Evolutionary conservation across 2,113 vertebrate species (phyloP).

Genomic region (Lagopus leucura): DNA sequence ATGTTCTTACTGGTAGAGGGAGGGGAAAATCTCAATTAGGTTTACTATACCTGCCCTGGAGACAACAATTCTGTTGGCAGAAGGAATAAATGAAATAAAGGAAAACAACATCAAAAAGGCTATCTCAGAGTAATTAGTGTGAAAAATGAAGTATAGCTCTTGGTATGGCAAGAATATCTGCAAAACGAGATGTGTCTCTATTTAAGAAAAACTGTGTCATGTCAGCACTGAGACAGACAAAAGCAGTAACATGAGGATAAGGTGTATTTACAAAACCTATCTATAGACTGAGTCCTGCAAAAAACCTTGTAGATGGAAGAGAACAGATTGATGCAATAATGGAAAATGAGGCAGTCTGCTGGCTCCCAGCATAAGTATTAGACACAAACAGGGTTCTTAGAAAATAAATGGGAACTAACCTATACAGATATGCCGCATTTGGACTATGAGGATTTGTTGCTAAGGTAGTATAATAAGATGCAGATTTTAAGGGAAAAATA

Average conservation of each 20-base stretch:
- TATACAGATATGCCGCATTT: background rate
- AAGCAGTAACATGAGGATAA: background rate
- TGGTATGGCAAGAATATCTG: background rate
- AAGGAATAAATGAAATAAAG: background rate
- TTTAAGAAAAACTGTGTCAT: background rate
- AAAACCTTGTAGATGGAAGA: background rate
- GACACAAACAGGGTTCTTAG: background rate
- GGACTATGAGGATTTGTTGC: background rate
- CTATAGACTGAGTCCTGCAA: background rate
- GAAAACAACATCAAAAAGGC: background rate
- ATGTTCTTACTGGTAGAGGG: background rate
- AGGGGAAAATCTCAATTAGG: background rate
- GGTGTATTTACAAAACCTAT: background rate
- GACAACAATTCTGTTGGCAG: background rate
- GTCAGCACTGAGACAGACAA: background rate
- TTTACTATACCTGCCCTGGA: background rate
- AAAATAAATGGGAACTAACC: background rate
- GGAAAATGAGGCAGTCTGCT: background rate
- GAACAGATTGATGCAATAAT: background rate
- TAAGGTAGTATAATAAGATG: background rate
- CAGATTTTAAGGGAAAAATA: background rate
- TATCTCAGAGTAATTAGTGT: background rate
- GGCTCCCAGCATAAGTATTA: background rate
- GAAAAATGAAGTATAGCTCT: background rate
- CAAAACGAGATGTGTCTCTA: background rate